Base-by-base conservation (phyloP, 2,113 vertebrate species). In the Gymnarchus niloticus region DNA sequence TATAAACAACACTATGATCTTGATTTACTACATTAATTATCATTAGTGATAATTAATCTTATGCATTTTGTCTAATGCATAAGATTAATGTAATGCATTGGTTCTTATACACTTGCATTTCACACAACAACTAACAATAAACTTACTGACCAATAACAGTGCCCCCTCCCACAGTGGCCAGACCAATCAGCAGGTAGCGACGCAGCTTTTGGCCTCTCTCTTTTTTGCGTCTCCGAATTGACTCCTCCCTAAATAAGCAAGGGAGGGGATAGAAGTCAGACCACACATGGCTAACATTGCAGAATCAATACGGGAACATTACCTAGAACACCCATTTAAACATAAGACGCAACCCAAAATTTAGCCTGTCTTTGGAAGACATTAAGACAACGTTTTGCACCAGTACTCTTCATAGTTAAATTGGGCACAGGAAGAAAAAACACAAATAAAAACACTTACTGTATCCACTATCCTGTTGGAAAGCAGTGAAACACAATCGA, bases 151-250 rank as follows among this genome's bases (percentile, higher is more conserved):
- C 97, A 0, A 99, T 97, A 85, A 96, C 94, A 0, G 97, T 97
- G 87, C 98, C 98, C 0, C 98, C 98, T 7, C 97, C 97, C 0
- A 99, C 92, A 0, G 97, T 96, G 0, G 98, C 98, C 84, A 99
- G 91, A 46, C 98, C 96, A 4, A 99, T 98, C 85, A 99, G 95
- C 73, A 99, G 92, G 88, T 97, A 99, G 37, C 97, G 94, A 19
- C 97, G 95, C 88, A 97, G 90, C 88, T 94, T 97, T 21, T 90
- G 93, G 23, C 93, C 93, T 83, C 93, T 96, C 89, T 98, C 98
- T 88, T 94, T 96, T 88, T 90, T 97, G 87, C 65, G 95, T 83
- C 97, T 93, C 61, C 94, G 93, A 1, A 92, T 93, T 52, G 96
- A 96, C 21, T 95, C 95, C 33, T 91, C 94, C 90, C 98, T 99